Conservation (phyloP, 2,888 invertebrate species). For the Rhopalosiphum nymphaeae region DNA sequence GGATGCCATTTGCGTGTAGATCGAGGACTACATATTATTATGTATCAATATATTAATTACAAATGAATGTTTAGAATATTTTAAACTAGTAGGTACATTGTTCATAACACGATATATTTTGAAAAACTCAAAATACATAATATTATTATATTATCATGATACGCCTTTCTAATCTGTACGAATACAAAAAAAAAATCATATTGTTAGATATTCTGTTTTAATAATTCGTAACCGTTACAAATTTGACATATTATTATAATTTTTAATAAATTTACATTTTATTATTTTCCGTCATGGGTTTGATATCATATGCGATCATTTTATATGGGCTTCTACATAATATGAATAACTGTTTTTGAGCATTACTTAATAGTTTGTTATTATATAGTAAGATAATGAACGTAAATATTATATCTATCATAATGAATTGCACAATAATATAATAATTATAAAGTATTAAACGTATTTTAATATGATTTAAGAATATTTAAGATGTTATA, state of each 20-base stretch:
- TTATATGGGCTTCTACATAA: not conserved
- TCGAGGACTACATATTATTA: not conserved
- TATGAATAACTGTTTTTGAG: not conserved
- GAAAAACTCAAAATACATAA: not conserved
- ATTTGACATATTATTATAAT: not conserved
- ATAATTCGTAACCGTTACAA: not conserved
- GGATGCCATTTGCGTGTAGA: not conserved
- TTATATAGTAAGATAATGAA: not conserved
- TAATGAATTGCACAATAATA: not conserved
- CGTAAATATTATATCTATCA: not conserved
- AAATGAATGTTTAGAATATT: not conserved
- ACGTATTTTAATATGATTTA: not conserved
- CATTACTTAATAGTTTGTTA: not conserved
- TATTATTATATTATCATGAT: not conserved
- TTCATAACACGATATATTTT: not conserved
- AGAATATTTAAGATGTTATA: not conserved
- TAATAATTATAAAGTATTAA: no score
- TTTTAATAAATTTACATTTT: not conserved
- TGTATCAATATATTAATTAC: not conserved
- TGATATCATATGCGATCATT: not conserved
- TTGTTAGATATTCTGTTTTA: not conserved
- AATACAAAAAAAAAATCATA: not conserved
- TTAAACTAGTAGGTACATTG: not conserved
- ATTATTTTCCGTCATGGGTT: not conserved
- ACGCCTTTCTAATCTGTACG: not conserved